A percentile compares a stretch with the other conserved stretches of the same genome.
phyloP scores from a whole-genome alignment of 35 echinoderm and acorn worm species.

The Ptychodera flava region DNA sequence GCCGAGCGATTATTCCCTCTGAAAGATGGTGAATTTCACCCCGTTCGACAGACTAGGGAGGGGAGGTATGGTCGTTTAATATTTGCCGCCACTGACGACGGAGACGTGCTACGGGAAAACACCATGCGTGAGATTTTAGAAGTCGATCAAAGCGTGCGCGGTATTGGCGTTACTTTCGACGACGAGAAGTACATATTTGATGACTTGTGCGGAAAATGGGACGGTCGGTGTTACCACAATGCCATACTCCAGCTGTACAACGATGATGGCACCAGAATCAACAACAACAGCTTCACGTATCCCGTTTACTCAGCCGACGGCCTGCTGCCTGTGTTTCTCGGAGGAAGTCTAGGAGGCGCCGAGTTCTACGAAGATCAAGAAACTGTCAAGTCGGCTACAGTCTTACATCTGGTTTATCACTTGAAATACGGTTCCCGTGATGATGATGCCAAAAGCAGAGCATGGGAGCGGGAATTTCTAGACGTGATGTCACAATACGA shows the following conservation, averaged over 20 bases:
- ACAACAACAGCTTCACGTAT: neutral
- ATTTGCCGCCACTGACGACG: neutral
- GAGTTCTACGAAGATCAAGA: neutral
- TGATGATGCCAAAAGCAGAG: neutral
- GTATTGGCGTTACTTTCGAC: neutral
- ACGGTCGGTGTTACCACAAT: neutral
- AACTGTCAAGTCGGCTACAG: neutral
- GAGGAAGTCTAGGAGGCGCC: slow-evolving; percentile 8
- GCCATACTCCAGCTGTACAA: slow-evolving; percentile 16
- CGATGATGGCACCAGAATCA: slow-evolving; percentile 1
- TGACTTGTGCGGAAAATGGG: slow-evolving; percentile 1
- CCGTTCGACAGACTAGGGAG: slow-evolving; percentile 14
- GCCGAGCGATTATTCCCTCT: slow-evolving; percentile 22
- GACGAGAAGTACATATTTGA: neutral
- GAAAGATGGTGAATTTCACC: neutral
- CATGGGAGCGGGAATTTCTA: slow-evolving; percentile 29
- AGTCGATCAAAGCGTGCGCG: neutral
- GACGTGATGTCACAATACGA: slow-evolving; percentile 8
- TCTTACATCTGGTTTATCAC: slow-evolving; percentile 9
- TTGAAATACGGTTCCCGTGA: neutral
- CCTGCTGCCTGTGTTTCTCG: slow-evolving; percentile 10
- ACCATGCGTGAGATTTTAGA: neutral
- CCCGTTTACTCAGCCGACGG: slow-evolving; percentile 5
- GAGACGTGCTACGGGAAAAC: neutral
- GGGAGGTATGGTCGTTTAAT: slow-evolving; percentile 3